Percentiles rank a stretch among this genome's conserved stretches.
Conservation (phyloP, 2,113 vertebrate species). For the Anguilla rostrata region DNA sequence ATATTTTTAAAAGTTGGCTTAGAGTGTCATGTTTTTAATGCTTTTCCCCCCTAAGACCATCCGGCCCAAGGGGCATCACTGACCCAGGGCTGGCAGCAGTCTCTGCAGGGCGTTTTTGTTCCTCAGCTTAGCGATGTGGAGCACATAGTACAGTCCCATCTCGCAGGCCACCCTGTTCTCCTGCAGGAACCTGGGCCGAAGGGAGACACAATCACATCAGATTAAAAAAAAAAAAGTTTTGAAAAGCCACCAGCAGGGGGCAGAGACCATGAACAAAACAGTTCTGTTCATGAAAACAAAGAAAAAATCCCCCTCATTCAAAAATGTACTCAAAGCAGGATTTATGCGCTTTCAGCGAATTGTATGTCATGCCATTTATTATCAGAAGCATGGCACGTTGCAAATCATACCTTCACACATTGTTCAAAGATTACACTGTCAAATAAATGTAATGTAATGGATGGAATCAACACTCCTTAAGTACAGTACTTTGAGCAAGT, state of each 20-base stretch:
- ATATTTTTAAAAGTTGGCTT: too few relatives aligned
- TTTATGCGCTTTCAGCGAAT: too few relatives aligned
- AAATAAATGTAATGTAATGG: too few relatives aligned
- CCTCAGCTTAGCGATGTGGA: slow-evolving; percentile 91
- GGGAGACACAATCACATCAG: background rate
- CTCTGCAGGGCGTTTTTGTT: slow-evolving; percentile 93
- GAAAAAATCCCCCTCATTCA: fast-evolving
- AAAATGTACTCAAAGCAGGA: background rate
- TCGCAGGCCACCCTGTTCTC: slow-evolving; percentile 94
- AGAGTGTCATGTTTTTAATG: too few relatives aligned
- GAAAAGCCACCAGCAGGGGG: background rate
- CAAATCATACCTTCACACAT: too few relatives aligned
- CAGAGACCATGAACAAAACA: background rate
- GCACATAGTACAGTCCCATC: slow-evolving; percentile 91
- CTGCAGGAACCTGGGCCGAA: slow-evolving; percentile 79
- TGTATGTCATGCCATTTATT: too few relatives aligned
- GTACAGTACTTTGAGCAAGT: background rate
- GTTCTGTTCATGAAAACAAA: too few relatives aligned
- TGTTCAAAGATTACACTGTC: too few relatives aligned
- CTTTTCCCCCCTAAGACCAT: too few relatives aligned
- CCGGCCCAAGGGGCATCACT: slow-evolving; percentile 37
- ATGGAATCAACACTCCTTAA: too few relatives aligned
- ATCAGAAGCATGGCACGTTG: too few relatives aligned
- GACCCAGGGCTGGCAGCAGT: slow-evolving; percentile 85
- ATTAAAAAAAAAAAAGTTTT: background rate